Conservation (phyloP, 2,113 vertebrate species). For the human (Homo sapiens) region GRCh38 chr9:108541001-108541500, state of each 20-base stretch:
- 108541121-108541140: neutral
- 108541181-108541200: neutral
- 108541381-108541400: neutral
- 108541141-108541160: neutral
- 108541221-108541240: neutral
- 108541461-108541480: neutral
- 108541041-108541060: neutral
- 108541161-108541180: neutral
- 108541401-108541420: neutral
- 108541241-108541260: slow-evolving; percentile 1
- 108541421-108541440: neutral
- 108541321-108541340: neutral
- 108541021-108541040: neutral
- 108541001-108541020: neutral
- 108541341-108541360: neutral
- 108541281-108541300: neutral
- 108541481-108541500: neutral
- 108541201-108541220: neutral
- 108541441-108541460: slow-evolving; percentile 16
- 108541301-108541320: slow-evolving; percentile 8
- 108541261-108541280: neutral
- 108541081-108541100: neutral
- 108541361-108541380: neutral
- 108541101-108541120: neutral
- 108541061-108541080: neutral